A percentile compares a stretch with the other conserved stretches of the same genome.
phyloP scores from a whole-genome alignment of 2,888 invertebrate species.

The Tortrix viridana region DNA sequence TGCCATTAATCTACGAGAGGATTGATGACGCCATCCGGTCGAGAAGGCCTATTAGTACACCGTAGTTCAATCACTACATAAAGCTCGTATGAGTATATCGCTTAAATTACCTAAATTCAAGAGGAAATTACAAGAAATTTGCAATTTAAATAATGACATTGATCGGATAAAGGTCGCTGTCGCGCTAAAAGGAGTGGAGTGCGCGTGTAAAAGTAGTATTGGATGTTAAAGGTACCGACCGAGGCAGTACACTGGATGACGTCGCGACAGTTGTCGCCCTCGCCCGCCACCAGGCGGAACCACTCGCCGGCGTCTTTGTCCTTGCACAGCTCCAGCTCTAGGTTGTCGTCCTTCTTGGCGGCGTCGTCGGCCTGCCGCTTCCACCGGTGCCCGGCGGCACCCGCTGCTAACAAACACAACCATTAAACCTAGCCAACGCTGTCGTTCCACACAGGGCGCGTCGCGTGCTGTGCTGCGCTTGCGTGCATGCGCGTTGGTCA shows the following conservation, averaged over 20 bases:
- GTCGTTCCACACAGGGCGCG: slow-evolving; percentile 10
- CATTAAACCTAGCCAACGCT: slow-evolving; percentile 5
- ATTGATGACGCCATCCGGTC: no score
- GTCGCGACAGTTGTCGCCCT: slow-evolving; percentile 96
- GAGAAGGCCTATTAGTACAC: no score
- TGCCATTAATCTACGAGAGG: no score
- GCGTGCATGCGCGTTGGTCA: slow-evolving; percentile 27
- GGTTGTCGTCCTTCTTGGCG: slow-evolving; percentile 92
- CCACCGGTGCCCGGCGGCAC: slow-evolving; percentile 82
- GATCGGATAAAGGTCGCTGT: slow-evolving; percentile 36
- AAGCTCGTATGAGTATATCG: neutral
- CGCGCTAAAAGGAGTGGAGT: slow-evolving; percentile 41
- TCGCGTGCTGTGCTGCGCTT: slow-evolving; percentile 16
- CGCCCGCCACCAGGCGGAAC: slow-evolving; percentile 95
- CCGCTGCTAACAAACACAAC: slow-evolving; percentile 59
- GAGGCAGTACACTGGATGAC: slow-evolving; percentile 98
- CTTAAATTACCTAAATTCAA: neutral
- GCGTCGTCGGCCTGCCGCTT: slow-evolving; percentile 88
- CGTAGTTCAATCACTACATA: no score
- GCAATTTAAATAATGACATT: slow-evolving; percentile 11
- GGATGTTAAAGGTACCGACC: slow-evolving; percentile 82
- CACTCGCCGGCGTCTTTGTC: slow-evolving; percentile 98
- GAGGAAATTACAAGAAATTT: neutral
- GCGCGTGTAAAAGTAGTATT: slow-evolving; percentile 45
- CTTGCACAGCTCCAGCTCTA: slow-evolving; percentile 95